These are phyloP conservation scores for Donacobius atricapilla DNA, from an alignment of 2,113 vertebrate species.

Conservation along the genomic window DNA sequence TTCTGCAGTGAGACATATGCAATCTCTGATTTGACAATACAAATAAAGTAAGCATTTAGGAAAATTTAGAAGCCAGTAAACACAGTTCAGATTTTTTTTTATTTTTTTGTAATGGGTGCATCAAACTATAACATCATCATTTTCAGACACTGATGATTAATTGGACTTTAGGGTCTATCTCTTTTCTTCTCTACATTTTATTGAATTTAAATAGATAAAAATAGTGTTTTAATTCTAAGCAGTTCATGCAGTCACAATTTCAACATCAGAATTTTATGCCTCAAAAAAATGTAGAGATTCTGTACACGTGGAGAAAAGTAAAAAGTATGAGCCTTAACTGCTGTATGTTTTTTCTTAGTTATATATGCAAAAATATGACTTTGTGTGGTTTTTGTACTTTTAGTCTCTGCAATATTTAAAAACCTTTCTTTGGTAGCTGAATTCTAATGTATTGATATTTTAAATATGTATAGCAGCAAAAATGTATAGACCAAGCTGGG, in stretches of 20 bases:
- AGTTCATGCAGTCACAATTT: background rate
- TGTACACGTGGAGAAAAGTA: background rate
- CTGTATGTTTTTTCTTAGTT: background rate
- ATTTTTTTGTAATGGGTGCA: background rate
- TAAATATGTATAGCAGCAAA: background rate
- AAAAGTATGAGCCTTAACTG: background rate
- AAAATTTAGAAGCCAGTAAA: background rate
- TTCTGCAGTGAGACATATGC: background rate
- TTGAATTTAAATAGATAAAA: background rate
- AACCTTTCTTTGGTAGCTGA: background rate
- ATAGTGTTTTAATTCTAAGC: background rate
- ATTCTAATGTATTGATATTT: background rate
- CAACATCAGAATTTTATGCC: background rate
- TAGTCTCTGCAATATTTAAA: background rate
- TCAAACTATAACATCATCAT: background rate
- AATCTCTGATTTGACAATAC: background rate
- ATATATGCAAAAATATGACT: background rate
- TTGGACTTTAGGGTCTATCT: background rate
- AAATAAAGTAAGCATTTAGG: background rate
- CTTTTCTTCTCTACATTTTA: background rate
- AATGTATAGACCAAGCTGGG: background rate
- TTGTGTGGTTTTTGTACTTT: background rate
- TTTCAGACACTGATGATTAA: background rate
- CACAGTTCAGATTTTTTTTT: background rate
- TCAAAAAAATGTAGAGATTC: background rate